phyloP scores from a whole-genome alignment of 2,888 invertebrate species.

The Mythimna lalbum region DNA sequence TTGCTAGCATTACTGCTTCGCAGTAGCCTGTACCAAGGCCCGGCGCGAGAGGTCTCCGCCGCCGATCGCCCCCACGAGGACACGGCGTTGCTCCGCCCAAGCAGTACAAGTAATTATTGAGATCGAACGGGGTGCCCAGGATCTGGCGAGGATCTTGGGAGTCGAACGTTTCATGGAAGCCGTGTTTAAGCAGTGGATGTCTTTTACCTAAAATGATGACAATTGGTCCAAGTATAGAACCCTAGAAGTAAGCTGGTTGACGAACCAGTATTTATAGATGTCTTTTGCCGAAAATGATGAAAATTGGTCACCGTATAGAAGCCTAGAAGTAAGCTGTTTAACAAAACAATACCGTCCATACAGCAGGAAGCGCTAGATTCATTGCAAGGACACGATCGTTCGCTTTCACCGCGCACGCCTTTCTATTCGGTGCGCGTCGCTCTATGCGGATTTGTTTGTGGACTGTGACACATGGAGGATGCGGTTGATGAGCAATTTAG shows the following conservation, averaged over 20 bases:
- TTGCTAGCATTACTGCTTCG: too few species aligned
- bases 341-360: conserved; percentile 40
- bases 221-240: neutral
- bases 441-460: conserved; percentile 54
- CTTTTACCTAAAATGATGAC: neutral
- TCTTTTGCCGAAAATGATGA: neutral
- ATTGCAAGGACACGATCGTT: conserved; percentile 74
- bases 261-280: conserved; percentile 38
- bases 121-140: too few species aligned
- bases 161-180: too few species aligned
- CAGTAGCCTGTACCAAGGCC: too few species aligned
- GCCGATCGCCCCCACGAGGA: too few species aligned
- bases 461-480: neutral
- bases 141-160: too few species aligned
- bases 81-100: too few species aligned
- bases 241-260: neutral
- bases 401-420: conserved; percentile 79
- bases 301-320: neutral
- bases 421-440: conserved; percentile 82
- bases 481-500: conserved; percentile 2
- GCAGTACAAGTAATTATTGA: too few species aligned
- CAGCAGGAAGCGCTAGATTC: conserved; percentile 73
- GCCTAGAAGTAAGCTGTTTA: neutral
- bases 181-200: too few species aligned
- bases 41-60: too few species aligned